phyloP scores from a whole-genome alignment of 2,888 invertebrate species.

The Rhorus exstirpatorius region DNA sequence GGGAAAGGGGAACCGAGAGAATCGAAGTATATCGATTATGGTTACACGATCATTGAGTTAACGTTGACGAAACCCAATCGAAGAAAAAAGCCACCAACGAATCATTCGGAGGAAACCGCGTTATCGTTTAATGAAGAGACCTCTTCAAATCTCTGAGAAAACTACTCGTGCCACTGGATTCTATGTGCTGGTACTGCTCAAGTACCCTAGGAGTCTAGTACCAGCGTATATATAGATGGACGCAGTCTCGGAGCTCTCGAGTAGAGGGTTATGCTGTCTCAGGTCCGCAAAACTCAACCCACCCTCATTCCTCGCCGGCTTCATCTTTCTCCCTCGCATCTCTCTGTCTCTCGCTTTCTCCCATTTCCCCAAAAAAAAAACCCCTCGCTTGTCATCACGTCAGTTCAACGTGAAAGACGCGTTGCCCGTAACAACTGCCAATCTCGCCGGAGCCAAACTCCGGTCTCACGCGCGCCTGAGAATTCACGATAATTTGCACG shows the following conservation, averaged over 20 bases:
- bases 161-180: constrained; percentile 19
- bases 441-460: constrained; percentile 59
- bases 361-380: constrained; percentile 31
- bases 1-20: constrained; percentile 37
- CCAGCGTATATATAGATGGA: constrained; percentile 60
- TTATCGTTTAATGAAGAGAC: constrained; percentile 84
- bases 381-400: constrained; percentile 42
- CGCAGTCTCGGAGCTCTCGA: constrained; percentile 78
- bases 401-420: constrained; percentile 54
- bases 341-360: constrained; percentile 36
- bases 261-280: constrained; percentile 78
- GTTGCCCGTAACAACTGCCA: constrained; percentile 68
- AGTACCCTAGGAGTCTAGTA: constrained; percentile 81
- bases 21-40: constrained; percentile 63
- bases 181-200: constrained; percentile 65
- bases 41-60: constrained; percentile 30
- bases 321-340: constrained; percentile 44
- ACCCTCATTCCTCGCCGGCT: constrained; percentile 52
- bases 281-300: constrained; percentile 59
- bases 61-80: constrained; percentile 33
- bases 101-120: constrained; percentile 79
- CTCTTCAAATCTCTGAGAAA: constrained; percentile 69
- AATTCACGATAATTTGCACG: constrained; percentile 82
- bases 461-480: constrained; percentile 71
- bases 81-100: constrained; percentile 61